A percentile compares a stretch with the other conserved stretches of the same genome.
Conservation (phyloP, 2,888 invertebrate species). For the Salpingus planirostris region DNA sequence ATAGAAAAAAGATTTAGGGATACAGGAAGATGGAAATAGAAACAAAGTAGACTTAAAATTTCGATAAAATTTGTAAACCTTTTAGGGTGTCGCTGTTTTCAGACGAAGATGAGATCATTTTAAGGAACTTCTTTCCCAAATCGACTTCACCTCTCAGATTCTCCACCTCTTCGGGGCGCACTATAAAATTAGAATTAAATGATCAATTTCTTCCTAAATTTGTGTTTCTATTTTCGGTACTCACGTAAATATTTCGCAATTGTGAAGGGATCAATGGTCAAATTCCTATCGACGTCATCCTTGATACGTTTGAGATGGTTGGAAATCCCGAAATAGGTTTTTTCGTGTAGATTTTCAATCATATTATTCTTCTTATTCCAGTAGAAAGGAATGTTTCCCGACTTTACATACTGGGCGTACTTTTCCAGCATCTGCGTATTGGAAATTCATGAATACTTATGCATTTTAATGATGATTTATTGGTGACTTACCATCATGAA, state of each 20-base stretch:
- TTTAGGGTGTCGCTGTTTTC: no score
- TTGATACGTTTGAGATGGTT: constrained; percentile 4
- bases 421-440: constrained; percentile 6
- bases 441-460: neutral
- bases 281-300: constrained; percentile 3
- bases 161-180: no score
- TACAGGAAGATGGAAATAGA: no score
- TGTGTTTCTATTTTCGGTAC: constrained; percentile 1
- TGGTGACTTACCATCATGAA: constrained; percentile 4
- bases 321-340: constrained; percentile 1
- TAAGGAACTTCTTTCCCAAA: neutral
- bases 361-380: constrained; percentile 1
- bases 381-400: constrained; percentile 2
- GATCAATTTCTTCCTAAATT: no score
- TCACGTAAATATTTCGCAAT: constrained; percentile 5
- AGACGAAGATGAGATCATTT: no score
- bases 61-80: no score
- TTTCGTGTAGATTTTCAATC: neutral
- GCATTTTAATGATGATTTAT: neutral
- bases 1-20: no score
- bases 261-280: neutral
- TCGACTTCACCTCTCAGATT: no score
- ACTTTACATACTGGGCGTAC: constrained; percentile 3
- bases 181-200: no score
- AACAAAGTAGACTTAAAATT: no score